Base-by-base conservation (phyloP, 2,797 vertebrate species). In the Ctenochaetus hawaiiensis region DNA sequence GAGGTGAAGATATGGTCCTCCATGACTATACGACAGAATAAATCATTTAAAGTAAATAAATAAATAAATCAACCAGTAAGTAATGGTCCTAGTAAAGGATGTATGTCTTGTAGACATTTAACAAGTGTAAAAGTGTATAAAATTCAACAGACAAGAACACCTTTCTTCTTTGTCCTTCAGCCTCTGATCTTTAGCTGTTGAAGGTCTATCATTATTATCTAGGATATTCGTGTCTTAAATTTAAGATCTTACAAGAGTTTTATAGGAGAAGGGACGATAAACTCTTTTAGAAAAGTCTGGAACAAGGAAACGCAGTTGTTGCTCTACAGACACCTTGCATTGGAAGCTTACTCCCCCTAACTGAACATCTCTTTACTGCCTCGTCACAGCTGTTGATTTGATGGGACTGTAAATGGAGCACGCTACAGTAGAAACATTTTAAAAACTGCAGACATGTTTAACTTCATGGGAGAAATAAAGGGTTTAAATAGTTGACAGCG, bases 21-120 rank as follows among this genome's bases (percentile, higher is more conserved):
- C 10, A 34, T 57, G 16, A 78, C 44, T 14, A 17, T 72, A 48
- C 34, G 22, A 41, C 48, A 44, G 13, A 57, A 62, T 11, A 70
- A 61, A 72, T 56, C 5, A 48, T 9, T 41, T 41, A 41, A 41
- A 41, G 11, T 41, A 41, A 12, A 12, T 41, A 9, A 41, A 41
- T 41, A 41, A 41, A 75, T 57, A 49, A 76, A 74, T 20, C 47
- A 39, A 73, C 58, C 5, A 60, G 64, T 59, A 51, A 74, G 30
- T 20, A 48, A 70, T 62, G 43, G 43, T 44, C 7, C 2, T 7
- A 39, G n/a, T 59, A 26, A 16, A 52, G 67, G 51, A 67, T 62
- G 62, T 30, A 58, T 44, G 49, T 62, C 43, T 22, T 48, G 39
- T 51, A 48, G 37, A 66, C 6, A 53, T 51, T 58, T 37, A 39